A percentile compares a stretch with the other conserved stretches of the same genome.
Evolutionary conservation across 2,888 invertebrate genomes (phyloP).

Genomic region (Anticlea derivata): DNA sequence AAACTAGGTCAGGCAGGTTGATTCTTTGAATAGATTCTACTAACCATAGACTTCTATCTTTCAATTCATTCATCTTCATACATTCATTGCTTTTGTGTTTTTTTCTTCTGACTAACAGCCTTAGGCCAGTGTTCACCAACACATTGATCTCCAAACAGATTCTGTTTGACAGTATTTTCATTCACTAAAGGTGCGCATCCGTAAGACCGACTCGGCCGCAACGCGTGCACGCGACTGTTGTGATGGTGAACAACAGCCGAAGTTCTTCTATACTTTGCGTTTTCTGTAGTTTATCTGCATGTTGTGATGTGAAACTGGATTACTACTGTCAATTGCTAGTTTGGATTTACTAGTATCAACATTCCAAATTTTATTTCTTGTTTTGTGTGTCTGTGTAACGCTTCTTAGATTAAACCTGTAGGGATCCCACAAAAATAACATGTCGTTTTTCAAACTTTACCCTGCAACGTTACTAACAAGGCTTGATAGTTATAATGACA

Average conservation of each 20-base stretch:
- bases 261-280: slow-evolving; percentile 51
- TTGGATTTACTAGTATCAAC: background rate
- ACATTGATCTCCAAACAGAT: slow-evolving; percentile 28
- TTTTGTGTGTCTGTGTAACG: background rate
- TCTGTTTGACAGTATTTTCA: slow-evolving; percentile 14
- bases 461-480: no score
- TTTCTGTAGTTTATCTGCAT: slow-evolving; percentile 43
- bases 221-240: background rate
- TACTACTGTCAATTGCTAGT: no score
- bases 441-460: no score
- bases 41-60: slow-evolving; percentile 12
- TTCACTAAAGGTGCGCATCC: no score
- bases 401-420: background rate
- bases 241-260: slow-evolving; percentile 32
- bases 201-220: no score
- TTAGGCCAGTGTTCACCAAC: background rate
- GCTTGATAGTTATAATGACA: no score
- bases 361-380: background rate
- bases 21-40: slow-evolving; percentile 7
- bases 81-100: slow-evolving; percentile 74
- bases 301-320: slow-evolving; percentile 31
- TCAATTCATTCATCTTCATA: slow-evolving; percentile 46
- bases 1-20: no score
- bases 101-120: slow-evolving; percentile 18
- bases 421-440: no score